A percentile compares a stretch with the other conserved stretches of the same genome.
Evolutionary conservation across 2,113 vertebrate species (phyloP).

Genomic region (Genyomyrus donnyi): DNA sequence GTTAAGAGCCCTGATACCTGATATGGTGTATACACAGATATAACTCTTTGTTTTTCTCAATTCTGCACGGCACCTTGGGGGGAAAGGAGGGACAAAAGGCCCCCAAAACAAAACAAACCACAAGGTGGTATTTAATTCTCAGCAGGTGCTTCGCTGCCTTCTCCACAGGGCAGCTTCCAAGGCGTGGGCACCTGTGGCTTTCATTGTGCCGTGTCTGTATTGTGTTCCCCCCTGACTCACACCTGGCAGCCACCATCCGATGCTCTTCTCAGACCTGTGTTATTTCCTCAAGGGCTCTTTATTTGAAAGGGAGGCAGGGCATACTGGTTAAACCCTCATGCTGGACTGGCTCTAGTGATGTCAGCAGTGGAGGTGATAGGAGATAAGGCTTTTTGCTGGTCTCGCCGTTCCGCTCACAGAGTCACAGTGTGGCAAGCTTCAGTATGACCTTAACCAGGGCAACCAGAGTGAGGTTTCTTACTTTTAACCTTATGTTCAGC

Average conservation of each 20-base stretch:
- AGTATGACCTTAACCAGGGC: not conserved
- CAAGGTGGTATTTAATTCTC: not conserved
- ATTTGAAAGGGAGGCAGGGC: not conserved
- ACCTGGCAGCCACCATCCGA: not conserved
- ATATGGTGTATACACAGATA: not conserved
- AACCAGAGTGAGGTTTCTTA: not conserved
- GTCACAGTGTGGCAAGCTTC: not conserved
- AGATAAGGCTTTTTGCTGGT: not conserved
- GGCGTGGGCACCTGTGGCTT: constrained; percentile 8
- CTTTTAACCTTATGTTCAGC: not conserved
- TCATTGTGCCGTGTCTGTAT: not conserved
- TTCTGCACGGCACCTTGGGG: not conserved
- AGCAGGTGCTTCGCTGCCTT: not conserved
- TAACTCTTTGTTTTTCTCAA: not conserved
- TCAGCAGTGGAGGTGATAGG: not conserved
- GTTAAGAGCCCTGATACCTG: not conserved
- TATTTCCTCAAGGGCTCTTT: constrained; percentile 5
- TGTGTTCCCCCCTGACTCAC: not conserved
- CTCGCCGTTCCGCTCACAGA: not conserved
- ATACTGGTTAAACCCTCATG: no score
- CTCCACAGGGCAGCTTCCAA: not conserved
- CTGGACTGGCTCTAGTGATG: not conserved
- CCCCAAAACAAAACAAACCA: not conserved
- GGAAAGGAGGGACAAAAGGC: not conserved
- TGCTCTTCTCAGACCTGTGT: not conserved